Base-by-base conservation (phyloP, 2,888 invertebrate genomes). In the Tachina grossa region DNA sequence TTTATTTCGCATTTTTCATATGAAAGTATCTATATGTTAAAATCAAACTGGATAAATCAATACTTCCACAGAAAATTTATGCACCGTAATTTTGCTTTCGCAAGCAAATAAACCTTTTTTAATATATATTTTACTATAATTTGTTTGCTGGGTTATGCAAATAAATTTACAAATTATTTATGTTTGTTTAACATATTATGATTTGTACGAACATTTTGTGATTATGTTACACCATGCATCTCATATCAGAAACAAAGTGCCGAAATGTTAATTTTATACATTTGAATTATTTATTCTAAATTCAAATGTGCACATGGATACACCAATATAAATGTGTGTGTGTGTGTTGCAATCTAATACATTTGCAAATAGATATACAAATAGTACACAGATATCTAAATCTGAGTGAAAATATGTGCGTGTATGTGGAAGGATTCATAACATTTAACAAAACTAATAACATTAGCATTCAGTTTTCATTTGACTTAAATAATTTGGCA, bases 221-320 rank as follows among this genome's bases (percentile, higher is more conserved):
- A 65, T 65, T 53, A 63, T 16, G 61, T 61, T 39, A 31, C 31
- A 61, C 43, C 41, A 16, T 45, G 22, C 22, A 55, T 57, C 43
- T 51, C 45, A 6, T 45, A 49, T 53, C 53, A 43, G 45, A 63
- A 69, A 57, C 47, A 31, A 79, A 71, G 83, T 85, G 85, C 66
- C 51, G 66, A 83, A 85, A 83, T 85, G 53, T 71, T 83, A 65
- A 83, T 85, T 79, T 83, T 49, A 79, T 68, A 68, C 53, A 79
- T 43, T 53, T 85, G 61, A 71, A 83, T 83, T 83, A 85, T 85
- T 85, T 85, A 83, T 79, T 53, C 66, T 49, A 79, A 76, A 65
- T 75, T 31, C 39, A 43, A 77, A 63, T 49, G 61, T 19, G 39
- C 9, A 69, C 41, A 69, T 61, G 49, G 31, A 31, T 51, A 19